phyloP scores from a whole-genome alignment of 2,888 invertebrate species.

The Nipponacmea schrenckii region DNA sequence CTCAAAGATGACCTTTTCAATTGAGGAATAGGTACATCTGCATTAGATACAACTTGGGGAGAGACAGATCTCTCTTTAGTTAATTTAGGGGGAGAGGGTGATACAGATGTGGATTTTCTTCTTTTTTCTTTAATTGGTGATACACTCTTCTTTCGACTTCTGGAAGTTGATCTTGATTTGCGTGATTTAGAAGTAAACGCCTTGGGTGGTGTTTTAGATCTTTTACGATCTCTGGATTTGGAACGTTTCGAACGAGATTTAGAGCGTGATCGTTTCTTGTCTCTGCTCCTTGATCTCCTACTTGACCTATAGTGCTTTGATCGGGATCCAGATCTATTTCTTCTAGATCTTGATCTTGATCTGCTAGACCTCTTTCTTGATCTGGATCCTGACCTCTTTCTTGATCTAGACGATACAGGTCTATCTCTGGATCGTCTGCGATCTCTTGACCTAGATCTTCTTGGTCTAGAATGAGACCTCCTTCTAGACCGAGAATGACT shows the following conservation, averaged over 20 bases:
- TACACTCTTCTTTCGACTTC: conserved; percentile 20
- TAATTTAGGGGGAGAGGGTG: conserved; percentile 51
- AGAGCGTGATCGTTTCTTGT: conserved; percentile 34
- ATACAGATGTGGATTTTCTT: conserved; percentile 34
- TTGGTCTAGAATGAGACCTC: conserved; percentile 19
- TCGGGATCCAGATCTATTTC: conserved; percentile 48
- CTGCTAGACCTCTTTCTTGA: conserved; percentile 54
- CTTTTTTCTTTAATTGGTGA: conserved; percentile 30
- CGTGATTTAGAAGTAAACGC: conserved; percentile 33
- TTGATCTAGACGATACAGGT: conserved; percentile 63
- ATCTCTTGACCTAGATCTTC: conserved; percentile 45
- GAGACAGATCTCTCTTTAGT: conserved; percentile 44
- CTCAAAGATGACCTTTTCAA: background rate
- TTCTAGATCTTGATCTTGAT: conserved; percentile 68
- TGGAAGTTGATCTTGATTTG: conserved; percentile 42
- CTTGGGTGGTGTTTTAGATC: conserved; percentile 43
- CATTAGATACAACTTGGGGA: conserved; percentile 21
- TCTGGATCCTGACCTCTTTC: conserved; percentile 70
- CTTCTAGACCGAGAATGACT: conserved; percentile 22
- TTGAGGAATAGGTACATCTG: no score
- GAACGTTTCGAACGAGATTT: conserved; percentile 38
- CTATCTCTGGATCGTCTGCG: conserved; percentile 38
- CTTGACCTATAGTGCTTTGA: conserved; percentile 67
- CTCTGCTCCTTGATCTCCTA: conserved; percentile 57
- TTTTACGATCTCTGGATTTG: conserved; percentile 38